Evolutionary conservation across 2,113 vertebrate species (phyloP).

Genomic region (Burhinus bistriatus): DNA sequence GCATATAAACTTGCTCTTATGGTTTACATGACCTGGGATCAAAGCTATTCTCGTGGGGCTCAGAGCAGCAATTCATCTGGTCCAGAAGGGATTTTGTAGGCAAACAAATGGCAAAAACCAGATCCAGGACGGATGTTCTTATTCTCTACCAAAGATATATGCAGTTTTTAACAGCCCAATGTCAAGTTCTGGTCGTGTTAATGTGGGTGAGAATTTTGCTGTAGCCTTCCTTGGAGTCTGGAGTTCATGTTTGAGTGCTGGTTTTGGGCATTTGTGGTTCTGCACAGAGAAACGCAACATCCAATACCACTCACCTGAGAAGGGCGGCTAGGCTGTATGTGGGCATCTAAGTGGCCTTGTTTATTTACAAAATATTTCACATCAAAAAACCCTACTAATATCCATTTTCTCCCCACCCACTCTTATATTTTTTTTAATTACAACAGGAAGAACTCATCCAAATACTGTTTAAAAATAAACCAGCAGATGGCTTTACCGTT

Average conservation of each 20-base stretch:
- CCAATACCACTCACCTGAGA: neutral
- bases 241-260: neutral
- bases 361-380: neutral
- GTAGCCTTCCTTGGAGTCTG: neutral
- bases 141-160: neutral
- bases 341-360: neutral
- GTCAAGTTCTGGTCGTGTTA: neutral
- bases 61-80: neutral
- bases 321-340: neutral
- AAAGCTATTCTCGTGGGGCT: neutral
- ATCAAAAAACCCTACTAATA: neutral
- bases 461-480: neutral
- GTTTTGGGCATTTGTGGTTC: neutral
- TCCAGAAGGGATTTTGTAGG: neutral
- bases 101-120: constrained; percentile 3
- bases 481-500: neutral
- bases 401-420: neutral
- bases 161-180: neutral
- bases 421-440: neutral
- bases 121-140: neutral
- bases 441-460: neutral
- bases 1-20: neutral
- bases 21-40: neutral
- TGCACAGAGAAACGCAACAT: neutral
- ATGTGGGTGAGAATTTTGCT: neutral